Evolutionary conservation across 2,888 invertebrate species (phyloP).

Genomic region (Chouioia cunea): DNA sequence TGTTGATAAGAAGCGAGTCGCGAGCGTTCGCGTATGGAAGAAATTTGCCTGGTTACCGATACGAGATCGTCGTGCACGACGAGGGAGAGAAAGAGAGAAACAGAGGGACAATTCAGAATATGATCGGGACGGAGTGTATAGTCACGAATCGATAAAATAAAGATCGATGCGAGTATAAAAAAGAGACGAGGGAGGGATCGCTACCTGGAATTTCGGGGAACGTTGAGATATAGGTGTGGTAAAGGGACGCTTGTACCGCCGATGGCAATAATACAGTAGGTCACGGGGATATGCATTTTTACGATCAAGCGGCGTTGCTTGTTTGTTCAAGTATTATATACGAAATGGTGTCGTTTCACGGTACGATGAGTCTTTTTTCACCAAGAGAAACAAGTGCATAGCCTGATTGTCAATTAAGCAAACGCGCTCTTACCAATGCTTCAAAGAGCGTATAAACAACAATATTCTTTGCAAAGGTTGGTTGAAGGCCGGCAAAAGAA

Average conservation of each 20-base stretch:
- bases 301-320: too few relatives aligned
- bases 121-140: slow-evolving; percentile 7
- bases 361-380: too few relatives aligned
- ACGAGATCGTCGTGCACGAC: slow-evolving; percentile 27
- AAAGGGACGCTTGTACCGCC: background rate
- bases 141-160: slow-evolving; percentile 19
- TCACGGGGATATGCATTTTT: too few relatives aligned
- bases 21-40: slow-evolving; percentile 5
- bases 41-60: slow-evolving; percentile 34
- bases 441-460: too few relatives aligned
- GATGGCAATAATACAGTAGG: background rate
- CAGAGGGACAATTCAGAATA: slow-evolving; percentile 21
- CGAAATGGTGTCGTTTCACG: too few relatives aligned
- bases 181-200: background rate
- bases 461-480: background rate
- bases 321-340: too few relatives aligned
- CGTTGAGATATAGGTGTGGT: slow-evolving; percentile 1
- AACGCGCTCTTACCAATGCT: too few relatives aligned
- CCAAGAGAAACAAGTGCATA: too few relatives aligned
- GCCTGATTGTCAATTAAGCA: too few relatives aligned
- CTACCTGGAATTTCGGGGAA: background rate
- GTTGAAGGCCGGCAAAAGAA: background rate
- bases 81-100: background rate
- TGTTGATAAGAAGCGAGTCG: slow-evolving; percentile 1
- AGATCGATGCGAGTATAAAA: slow-evolving; percentile 1